phyloP scores from a whole-genome alignment of 2,888 invertebrate genomes.

The Metallyticus violacea region DNA sequence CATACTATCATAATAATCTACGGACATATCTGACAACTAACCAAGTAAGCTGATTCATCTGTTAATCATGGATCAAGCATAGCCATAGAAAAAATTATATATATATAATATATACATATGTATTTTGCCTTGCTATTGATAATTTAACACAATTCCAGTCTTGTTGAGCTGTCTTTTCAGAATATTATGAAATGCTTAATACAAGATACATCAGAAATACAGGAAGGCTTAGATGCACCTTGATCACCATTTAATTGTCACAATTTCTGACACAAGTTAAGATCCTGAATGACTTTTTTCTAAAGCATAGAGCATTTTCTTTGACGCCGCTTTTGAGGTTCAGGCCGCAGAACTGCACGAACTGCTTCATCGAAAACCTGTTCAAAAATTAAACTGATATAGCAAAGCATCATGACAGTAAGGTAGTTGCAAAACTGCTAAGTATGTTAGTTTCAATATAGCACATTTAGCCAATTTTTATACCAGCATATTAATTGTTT shows the following conservation, averaged over 20 bases:
- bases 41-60: neutral
- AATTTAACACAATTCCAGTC: neutral
- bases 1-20: neutral
- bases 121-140: neutral
- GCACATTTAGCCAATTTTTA: neutral
- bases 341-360: conserved; percentile 93
- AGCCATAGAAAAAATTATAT: neutral
- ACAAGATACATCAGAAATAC: neutral
- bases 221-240: neutral
- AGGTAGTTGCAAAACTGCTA: too few species aligned
- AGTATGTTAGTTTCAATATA: too few species aligned
- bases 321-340: conserved; percentile 92
- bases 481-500: too few species aligned
- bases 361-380: conserved; percentile 99
- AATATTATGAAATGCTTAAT: neutral
- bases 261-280: neutral
- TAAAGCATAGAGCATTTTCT: conserved; percentile 84
- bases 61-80: neutral
- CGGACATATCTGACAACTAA: neutral
- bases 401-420: neutral
- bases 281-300: conserved; percentile 39
- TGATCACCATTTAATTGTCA: neutral
- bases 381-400: neutral
- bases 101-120: neutral
- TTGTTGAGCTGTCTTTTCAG: neutral